Evolutionary conservation across 2,888 invertebrate genomes (phyloP).

Genomic region (Leucoma salicis): DNA sequence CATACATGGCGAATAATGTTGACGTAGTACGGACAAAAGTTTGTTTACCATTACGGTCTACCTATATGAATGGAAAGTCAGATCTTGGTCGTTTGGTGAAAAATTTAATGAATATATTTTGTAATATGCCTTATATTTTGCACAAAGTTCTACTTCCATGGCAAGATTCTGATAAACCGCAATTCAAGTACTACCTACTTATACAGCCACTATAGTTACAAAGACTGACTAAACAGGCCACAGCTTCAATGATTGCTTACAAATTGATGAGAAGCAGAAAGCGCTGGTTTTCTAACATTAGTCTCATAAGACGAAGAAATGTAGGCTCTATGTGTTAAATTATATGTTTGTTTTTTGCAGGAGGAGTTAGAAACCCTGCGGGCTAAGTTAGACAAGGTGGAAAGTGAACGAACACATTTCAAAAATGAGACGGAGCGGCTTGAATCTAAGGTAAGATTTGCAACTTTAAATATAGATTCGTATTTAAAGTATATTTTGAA

Average conservation of each 20-base stretch:
- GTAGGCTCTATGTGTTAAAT: not conserved
- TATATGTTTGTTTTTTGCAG: slow-evolving; percentile 71
- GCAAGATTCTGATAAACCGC: no score
- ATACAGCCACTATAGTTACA: slow-evolving; percentile 3
- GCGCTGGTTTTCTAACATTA: slow-evolving; percentile 19
- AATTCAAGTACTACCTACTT: not conserved
- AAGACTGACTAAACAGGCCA: slow-evolving; percentile 22
- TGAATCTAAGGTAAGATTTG: slow-evolving; percentile 91
- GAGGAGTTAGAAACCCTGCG: slow-evolving; percentile 93
- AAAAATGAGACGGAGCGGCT: slow-evolving; percentile 94
- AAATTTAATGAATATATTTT: no score
- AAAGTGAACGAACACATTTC: slow-evolving; percentile 91
- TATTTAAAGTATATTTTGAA: no score
- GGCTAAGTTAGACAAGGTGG: slow-evolving; percentile 92
- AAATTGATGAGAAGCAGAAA: slow-evolving; percentile 26
- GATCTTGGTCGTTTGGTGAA: no score
- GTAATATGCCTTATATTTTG: no score
- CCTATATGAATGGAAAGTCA: no score
- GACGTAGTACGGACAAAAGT: no score
- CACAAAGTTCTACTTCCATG: no score
- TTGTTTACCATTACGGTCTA: no score
- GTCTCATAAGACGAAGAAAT: not conserved
- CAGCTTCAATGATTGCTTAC: slow-evolving; percentile 26
- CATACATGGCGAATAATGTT: no score
- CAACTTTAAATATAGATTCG: no score